phyloP scores from a whole-genome alignment of 2,113 vertebrate genomes.

The Pteropus alecto region DNA sequence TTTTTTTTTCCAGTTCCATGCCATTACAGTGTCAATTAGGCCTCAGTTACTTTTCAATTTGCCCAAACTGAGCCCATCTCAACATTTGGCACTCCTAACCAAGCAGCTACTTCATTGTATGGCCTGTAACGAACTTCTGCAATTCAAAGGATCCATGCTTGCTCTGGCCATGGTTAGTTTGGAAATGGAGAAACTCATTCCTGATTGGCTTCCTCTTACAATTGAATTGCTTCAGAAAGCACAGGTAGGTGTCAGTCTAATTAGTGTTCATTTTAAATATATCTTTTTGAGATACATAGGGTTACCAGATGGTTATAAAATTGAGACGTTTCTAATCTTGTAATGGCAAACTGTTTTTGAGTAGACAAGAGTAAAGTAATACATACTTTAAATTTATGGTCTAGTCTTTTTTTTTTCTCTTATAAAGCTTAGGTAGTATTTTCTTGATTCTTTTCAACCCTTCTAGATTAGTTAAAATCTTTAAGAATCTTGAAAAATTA shows the following conservation, averaged over 20 bases:
- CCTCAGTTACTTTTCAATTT: constrained; percentile 86
- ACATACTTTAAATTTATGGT: not conserved
- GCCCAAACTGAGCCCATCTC: constrained; percentile 87
- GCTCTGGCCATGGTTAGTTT: constrained; percentile 94
- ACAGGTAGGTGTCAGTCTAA: constrained; percentile 84
- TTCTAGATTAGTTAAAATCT: not conserved
- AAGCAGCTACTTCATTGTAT: constrained; percentile 92
- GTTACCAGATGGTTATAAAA: not conserved
- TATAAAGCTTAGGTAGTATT: not conserved
- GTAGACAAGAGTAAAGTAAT: not conserved
- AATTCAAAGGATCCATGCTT: constrained; percentile 95
- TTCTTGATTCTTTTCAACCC: not conserved
- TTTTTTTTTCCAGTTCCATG: constrained; percentile 89
- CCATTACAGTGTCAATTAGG: constrained; percentile 88
- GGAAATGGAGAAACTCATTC: constrained; percentile 96
- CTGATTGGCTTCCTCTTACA: constrained; percentile 96
- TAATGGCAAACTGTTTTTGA: not conserved
- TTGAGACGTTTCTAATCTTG: not conserved
- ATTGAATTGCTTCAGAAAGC: constrained; percentile 94
- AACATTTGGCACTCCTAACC: constrained; percentile 90
- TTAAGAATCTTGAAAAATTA: not conserved
- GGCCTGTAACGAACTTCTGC: constrained; percentile 89
- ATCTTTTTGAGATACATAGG: not conserved
- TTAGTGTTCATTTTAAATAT: not conserved
- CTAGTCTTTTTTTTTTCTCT: not conserved